Percentiles rank a stretch among this genome's conserved stretches.
Evolutionary conservation across 2,797 vertebrate species (phyloP).

Genomic region (Sebastes goodei): DNA sequence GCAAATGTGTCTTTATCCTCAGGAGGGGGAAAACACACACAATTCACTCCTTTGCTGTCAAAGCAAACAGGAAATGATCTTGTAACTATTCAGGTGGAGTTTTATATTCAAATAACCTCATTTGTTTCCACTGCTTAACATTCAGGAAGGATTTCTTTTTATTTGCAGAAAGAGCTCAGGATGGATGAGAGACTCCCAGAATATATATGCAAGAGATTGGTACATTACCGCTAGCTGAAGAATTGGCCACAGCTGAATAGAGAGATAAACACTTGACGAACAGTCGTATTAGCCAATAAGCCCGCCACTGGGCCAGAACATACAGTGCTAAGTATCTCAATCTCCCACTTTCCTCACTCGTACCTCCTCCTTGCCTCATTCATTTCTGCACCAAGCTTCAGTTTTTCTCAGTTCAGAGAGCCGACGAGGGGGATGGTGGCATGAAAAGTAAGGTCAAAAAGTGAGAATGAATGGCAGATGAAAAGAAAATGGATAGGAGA

Average conservation of each 20-base stretch:
- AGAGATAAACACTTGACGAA: slow-evolving; percentile 26
- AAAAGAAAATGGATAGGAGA: neutral
- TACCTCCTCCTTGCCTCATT: neutral
- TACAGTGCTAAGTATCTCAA: neutral
- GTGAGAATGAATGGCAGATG: neutral
- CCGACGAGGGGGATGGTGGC: neutral
- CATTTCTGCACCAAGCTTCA: neutral
- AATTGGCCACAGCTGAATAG: neutral
- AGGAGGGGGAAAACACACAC: neutral
- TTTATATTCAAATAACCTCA: neutral
- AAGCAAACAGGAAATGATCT: slow-evolving; percentile 6
- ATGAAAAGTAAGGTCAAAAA: slow-evolving; percentile 2
- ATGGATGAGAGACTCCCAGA: neutral
- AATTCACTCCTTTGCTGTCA: slow-evolving; percentile 3
- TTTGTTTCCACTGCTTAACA: slow-evolving; percentile 15
- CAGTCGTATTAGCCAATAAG: neutral
- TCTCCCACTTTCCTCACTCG: slow-evolving; percentile 1
- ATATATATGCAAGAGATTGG: neutral
- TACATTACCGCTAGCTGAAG: neutral
- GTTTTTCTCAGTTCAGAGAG: neutral
- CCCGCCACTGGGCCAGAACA: neutral
- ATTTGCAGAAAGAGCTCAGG: neutral
- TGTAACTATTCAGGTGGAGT: neutral
- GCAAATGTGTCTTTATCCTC: neutral
- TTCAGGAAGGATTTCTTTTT: neutral